These are phyloP conservation scores for Phenganax subtilis DNA, from an alignment of 92 coral and sea anemone genomes.

Conservation along the genomic window DNA sequence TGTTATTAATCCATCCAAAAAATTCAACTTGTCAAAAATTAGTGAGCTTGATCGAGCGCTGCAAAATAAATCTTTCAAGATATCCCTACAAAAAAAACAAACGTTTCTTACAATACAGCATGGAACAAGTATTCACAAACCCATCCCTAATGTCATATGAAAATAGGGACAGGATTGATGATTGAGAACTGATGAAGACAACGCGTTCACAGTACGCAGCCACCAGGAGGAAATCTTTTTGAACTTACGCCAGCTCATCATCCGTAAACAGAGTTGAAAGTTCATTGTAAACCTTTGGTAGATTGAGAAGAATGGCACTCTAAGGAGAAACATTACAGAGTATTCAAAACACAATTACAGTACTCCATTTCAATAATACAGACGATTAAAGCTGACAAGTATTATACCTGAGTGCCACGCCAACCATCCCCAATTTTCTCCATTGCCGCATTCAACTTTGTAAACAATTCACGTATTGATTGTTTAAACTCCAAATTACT, in stretches of 20 bases:
- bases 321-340: conserved; percentile 23
- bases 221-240: background rate
- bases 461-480: conserved; percentile 23
- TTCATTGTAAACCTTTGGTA: conserved; percentile 76
- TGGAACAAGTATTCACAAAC: too few species aligned
- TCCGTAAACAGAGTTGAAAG: conserved; percentile 60
- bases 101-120: background rate
- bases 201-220: background rate
- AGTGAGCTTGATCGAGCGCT: conserved; percentile 37
- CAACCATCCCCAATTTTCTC: conserved; percentile 26
- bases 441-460: conserved; percentile 19
- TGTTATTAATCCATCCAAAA: conserved; percentile 36
- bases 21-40: conserved; percentile 20
- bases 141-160: too few species aligned
- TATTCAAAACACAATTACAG: background rate
- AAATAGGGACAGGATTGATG: too few species aligned
- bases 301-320: conserved; percentile 62
- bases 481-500: conserved; percentile 25
- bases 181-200: background rate
- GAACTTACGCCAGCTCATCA: conserved; percentile 71
- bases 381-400: background rate
- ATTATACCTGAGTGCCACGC: conserved; percentile 24
- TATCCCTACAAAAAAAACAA: background rate
- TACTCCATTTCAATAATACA: background rate
- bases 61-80: conserved; percentile 27